A percentile compares a stretch with the other conserved stretches of the same genome.
Evolutionary conservation across 2,113 vertebrate species (phyloP).

Genomic region (Fulica atra): DNA sequence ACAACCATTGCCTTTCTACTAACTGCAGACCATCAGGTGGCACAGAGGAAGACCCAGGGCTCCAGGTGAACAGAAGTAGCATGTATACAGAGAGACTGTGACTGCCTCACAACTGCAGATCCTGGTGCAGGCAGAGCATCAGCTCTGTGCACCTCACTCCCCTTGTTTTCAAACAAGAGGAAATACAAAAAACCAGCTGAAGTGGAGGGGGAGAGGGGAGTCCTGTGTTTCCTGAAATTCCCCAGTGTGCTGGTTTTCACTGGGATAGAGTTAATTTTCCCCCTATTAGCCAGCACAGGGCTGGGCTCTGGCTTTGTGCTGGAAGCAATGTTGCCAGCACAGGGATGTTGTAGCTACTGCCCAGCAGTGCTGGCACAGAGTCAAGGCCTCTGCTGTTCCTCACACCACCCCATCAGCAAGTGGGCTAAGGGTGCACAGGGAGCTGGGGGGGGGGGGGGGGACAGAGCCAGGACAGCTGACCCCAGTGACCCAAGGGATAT

Average conservation of each 20-base stretch:
- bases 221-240: background rate
- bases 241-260: background rate
- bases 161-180: background rate
- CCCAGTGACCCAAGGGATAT: background rate
- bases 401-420: fast-evolving
- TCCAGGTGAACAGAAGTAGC: background rate
- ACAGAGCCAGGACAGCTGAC: background rate
- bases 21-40: background rate
- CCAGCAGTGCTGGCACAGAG: background rate
- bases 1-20: background rate
- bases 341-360: background rate
- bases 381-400: background rate
- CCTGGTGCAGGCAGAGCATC: background rate
- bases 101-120: background rate
- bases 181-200: background rate
- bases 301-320: no score
- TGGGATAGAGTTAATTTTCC: background rate
- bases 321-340: no score
- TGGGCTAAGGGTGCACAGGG: background rate
- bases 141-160: background rate
- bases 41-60: background rate
- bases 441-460: background rate
- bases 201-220: background rate
- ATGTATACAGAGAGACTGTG: background rate
- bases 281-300: background rate